Evolutionary conservation across 2,797 vertebrate genomes (phyloP).

Genomic region (Spondyliosoma cantharus): DNA sequence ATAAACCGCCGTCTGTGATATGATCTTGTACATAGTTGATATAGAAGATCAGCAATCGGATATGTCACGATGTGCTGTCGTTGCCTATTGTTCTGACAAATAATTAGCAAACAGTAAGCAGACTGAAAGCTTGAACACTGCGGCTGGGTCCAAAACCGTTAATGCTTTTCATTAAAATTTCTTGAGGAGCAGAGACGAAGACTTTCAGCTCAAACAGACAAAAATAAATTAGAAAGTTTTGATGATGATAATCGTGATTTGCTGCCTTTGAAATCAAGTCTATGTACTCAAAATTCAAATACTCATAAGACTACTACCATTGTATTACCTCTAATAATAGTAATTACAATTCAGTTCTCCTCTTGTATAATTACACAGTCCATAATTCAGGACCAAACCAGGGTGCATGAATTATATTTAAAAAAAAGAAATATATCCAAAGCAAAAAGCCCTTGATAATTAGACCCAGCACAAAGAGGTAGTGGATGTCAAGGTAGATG

Average conservation of each 20-base stretch:
- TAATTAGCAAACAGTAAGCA: conserved; percentile 58
- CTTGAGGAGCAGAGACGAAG: background rate
- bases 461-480: too few species aligned
- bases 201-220: background rate
- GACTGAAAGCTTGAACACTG: conserved; percentile 17
- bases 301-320: background rate
- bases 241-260: too few species aligned
- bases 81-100: conserved; percentile 47
- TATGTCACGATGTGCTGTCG: conserved; percentile 13
- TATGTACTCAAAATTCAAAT: background rate
- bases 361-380: too few species aligned
- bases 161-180: conserved; percentile 5
- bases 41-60: conserved; percentile 39
- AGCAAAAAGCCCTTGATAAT: too few species aligned
- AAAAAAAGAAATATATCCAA: too few species aligned
- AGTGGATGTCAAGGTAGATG: too few species aligned
- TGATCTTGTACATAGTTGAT: conserved; percentile 48
- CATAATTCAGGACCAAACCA: too few species aligned
- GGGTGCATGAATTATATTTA: too few species aligned
- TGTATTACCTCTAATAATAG: too few species aligned
- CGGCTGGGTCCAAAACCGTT: background rate
- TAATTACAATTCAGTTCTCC: too few species aligned
- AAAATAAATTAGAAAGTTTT: background rate
- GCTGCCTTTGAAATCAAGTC: background rate
- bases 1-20: conserved; percentile 65